These are phyloP conservation scores for Actinostola sp. DNA, from an alignment of 92 coral and sea anemone species.

Conservation along the genomic window DNA sequence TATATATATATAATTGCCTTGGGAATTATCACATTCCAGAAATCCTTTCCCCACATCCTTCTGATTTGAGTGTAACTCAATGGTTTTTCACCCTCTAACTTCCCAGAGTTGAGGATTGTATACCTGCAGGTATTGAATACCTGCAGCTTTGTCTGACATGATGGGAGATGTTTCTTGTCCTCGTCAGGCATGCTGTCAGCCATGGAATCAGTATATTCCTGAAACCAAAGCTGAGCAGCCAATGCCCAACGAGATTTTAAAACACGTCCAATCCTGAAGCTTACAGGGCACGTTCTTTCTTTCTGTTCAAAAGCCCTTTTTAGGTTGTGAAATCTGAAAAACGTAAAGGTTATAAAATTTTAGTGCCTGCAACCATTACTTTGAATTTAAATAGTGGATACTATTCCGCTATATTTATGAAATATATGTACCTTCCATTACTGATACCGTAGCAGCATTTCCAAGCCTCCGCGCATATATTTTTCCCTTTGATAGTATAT, in stretches of 20 bases:
- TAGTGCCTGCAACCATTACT: too few species aligned
- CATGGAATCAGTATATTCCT: slow-evolving; percentile 24
- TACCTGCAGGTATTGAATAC: slow-evolving; percentile 17
- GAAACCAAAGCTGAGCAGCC: slow-evolving; percentile 30
- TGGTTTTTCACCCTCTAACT: neutral
- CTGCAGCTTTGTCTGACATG: slow-evolving; percentile 29
- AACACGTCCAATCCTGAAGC: slow-evolving; percentile 10
- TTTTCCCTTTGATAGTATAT: slow-evolving; percentile 31
- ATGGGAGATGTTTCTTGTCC: slow-evolving; percentile 25
- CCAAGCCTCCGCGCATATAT: slow-evolving; percentile 47
- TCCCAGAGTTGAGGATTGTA: slow-evolving; percentile 13
- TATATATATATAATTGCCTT: too few species aligned
- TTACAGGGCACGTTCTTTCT: slow-evolving; percentile 16
- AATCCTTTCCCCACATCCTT: slow-evolving; percentile 30
- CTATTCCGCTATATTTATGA: neutral
- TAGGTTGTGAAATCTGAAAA: slow-evolving; percentile 32
- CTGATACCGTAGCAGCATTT: slow-evolving; percentile 41
- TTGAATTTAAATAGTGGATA: too few species aligned
- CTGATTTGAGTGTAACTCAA: slow-evolving; percentile 28
- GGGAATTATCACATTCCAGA: slow-evolving; percentile 25
- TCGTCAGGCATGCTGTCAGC: slow-evolving; percentile 55
- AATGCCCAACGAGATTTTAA: neutral
- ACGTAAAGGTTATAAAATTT: neutral
- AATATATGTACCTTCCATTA: slow-evolving; percentile 34
- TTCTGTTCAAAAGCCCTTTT: slow-evolving; percentile 20